Conservation (phyloP, 2,888 invertebrate species). For the Campaea margaritaria region DNA sequence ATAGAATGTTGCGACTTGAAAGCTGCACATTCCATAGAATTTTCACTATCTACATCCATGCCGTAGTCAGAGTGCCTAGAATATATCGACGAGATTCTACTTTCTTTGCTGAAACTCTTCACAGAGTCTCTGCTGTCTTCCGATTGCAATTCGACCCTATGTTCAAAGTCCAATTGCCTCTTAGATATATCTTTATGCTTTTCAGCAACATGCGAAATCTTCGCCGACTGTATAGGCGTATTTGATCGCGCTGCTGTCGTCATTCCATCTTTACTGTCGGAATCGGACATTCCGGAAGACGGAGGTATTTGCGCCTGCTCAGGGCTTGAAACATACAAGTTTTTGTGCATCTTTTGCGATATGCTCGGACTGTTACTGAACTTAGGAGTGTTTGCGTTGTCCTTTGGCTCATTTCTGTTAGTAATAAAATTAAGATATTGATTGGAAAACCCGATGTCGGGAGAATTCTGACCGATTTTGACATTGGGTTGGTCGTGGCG, state of each 20-base stretch:
- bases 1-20: constrained; percentile 81
- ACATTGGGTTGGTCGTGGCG: constrained; percentile 77
- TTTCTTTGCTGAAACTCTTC: constrained; percentile 64
- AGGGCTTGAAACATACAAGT: constrained; percentile 81
- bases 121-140: constrained; percentile 82
- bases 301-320: constrained; percentile 82
- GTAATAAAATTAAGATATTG: constrained; percentile 81
- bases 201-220: constrained; percentile 67
- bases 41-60: constrained; percentile 83
- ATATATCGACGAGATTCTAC: constrained; percentile 76
- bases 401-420: constrained; percentile 82
- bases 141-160: constrained; percentile 75
- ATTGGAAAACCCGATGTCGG: constrained; percentile 79
- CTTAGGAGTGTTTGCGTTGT: constrained; percentile 83
- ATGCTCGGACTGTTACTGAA: constrained; percentile 81
- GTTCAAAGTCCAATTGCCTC: constrained; percentile 80
- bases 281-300: constrained; percentile 79
- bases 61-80: constrained; percentile 79
- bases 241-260: constrained; percentile 73
- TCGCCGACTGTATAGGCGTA: constrained; percentile 78
- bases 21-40: constrained; percentile 81
- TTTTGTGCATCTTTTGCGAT: constrained; percentile 83
- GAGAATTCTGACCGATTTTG: constrained; percentile 72
- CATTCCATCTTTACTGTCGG: constrained; percentile 80
- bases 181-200: constrained; percentile 81